phyloP scores from a whole-genome alignment of 2,797 vertebrate species.

The Falco naumanni region DNA sequence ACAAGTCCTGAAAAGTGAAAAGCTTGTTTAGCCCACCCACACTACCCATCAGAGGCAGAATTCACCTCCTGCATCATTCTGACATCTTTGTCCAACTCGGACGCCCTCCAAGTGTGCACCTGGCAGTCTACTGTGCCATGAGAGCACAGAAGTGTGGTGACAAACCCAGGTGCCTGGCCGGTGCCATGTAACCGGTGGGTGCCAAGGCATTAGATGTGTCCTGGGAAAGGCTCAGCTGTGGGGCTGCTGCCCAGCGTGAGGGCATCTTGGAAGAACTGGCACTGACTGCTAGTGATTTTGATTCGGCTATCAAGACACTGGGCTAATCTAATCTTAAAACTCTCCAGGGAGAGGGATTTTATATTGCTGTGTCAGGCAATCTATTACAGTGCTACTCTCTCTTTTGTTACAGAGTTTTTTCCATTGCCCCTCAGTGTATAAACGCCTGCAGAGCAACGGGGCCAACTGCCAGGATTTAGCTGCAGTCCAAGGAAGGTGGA shows the following conservation, averaged over 20 bases:
- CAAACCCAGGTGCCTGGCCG: not conserved
- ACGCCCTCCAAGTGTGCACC: fast-evolving
- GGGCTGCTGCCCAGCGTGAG: not conserved
- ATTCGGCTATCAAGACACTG: not conserved
- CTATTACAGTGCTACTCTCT: not conserved
- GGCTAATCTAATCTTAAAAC: not conserved
- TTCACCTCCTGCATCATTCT: not conserved
- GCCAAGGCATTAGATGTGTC: fast-evolving
- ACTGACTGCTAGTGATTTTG: not conserved
- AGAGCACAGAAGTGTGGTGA: not conserved
- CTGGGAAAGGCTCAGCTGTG: not conserved
- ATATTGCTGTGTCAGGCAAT: not conserved
- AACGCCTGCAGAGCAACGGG: not conserved
- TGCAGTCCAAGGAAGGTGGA: not conserved
- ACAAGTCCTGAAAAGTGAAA: not conserved
- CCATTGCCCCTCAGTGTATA: not conserved
- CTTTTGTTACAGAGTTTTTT: not conserved
- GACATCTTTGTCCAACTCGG: not conserved
- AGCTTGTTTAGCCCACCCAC: not conserved
- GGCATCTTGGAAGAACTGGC: not conserved
- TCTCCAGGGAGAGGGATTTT: not conserved
- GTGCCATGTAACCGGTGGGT: fast-evolving
- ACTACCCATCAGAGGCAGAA: not conserved
- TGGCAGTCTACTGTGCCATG: not conserved
- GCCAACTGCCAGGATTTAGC: not conserved